Evolutionary conservation across 2,888 invertebrate genomes (phyloP), one percentile per base, ranked within the genome.

Genomic region (Xestoiulus laeticollis): DNA sequence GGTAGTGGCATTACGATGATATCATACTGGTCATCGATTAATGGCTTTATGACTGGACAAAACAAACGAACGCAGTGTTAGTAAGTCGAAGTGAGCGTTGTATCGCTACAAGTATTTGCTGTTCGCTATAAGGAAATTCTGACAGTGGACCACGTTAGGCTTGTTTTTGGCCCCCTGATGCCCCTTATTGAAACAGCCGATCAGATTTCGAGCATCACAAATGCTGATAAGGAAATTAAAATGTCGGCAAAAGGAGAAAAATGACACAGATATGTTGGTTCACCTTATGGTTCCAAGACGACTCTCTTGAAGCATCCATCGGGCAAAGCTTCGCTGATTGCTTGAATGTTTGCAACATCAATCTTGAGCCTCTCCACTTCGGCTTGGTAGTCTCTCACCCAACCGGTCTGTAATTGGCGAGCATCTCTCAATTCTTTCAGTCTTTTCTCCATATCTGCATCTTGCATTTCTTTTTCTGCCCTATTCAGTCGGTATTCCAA

Each of bases 311-410:
- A 96, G 92, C 98, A 98, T 88, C 91, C 91, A 30, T 94, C 93
- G 0, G 98, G 98, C 89, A 98, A 93, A 88, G 96, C 94, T 87
- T 95, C 94, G 0, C 95, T 93, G 90, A 98, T 98, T 87, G 95
- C 94, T 90, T 95, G 95, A 87, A 98, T 95, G 91, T 97, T 97
- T 10, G 94, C 94, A 3, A 98, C 97, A 92, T 98, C 97, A 1
- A 92, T 92, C 89, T 94, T 93, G 16, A 98, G 93, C 88, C 94
- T 93, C 84, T 93, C 93, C 85, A 97, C 94, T 91, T 97, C 96
- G 19, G 95, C 95, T 91, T 95, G 95, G 90, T 97, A 97, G 90
- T 95, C 94, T 89, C 96, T 95, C 90, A 97, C 95, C 93, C 96
- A 94, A 90, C 95, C 95, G 90, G 92, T 92, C 91, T 93, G 95